A percentile compares a stretch with the other conserved stretches of the same genome.
Evolutionary conservation across 2,888 invertebrate genomes (phyloP).

Genomic region (Diaphora mendica): DNA sequence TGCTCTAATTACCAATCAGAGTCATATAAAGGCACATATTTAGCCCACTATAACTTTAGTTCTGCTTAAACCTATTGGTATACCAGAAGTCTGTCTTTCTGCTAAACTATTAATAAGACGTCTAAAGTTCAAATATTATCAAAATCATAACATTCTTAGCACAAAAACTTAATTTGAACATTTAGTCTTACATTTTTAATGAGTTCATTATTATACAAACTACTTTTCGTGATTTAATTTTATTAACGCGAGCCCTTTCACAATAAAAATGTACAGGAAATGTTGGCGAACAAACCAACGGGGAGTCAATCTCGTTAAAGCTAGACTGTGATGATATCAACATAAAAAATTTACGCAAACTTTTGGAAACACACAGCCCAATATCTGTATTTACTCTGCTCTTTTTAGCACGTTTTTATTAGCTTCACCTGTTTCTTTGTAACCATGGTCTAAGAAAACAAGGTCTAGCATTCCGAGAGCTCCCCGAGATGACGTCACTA

Average conservation of each 20-base stretch:
- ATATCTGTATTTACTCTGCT: background rate
- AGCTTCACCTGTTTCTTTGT: no score
- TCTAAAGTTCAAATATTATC: no score
- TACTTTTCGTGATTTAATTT: conserved; percentile 38
- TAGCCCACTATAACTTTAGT: no score
- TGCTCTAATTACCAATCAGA: no score
- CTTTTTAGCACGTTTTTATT: no score
- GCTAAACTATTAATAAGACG: no score
- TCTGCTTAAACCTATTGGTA: no score
- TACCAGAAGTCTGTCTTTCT: no score
- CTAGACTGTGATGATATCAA: conserved; percentile 75
- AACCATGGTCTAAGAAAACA: no score
- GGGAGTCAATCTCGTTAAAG: conserved; percentile 73
- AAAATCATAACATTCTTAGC: background rate
- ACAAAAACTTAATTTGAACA: conserved; percentile 7
- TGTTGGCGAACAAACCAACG: conserved; percentile 61
- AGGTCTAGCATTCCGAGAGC: no score
- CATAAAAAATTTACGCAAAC: conserved; percentile 71
- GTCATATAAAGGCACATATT: no score
- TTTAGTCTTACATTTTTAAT: conserved; percentile 19
- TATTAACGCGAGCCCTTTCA: conserved; percentile 37
- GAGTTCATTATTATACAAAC: conserved; percentile 32
- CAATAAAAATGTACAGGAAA: conserved; percentile 53
- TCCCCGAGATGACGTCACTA: no score
- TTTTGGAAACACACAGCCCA: conserved; percentile 50